Base-by-base conservation (phyloP, 2,888 invertebrate genomes). In the Drosophila setosimentum region DNA sequence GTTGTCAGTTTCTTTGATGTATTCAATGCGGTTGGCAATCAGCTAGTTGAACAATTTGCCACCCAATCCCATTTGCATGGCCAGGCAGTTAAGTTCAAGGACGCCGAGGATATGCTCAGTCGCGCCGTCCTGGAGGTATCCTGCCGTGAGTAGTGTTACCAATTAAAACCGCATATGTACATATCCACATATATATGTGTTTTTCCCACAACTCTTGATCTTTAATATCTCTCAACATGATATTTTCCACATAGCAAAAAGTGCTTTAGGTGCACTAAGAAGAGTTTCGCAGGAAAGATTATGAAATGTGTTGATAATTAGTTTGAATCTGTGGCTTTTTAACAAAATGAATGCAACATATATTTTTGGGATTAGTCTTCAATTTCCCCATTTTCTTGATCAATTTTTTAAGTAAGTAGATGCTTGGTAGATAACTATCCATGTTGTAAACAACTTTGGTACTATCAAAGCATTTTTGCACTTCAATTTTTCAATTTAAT, bases 61-160 rank as follows among this genome's bases (percentile, higher is more conserved):
- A 58, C 42, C 11, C 61, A 74, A 49, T 50, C 79, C 8, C 76
- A 89, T 13, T 64, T 91, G 11, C 80, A 80, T 24, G 91, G 82
- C 7, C 40, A 73, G 18, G 61, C 64, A 3, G 81, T 91, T 1
- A 74, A 78, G 30, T 92, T 89, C 55, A 83, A 89, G 40, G 90
- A 85, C 37, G 87, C 92, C 35, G 93, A 92, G 70, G 91, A 92
- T 68, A 79, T 92, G 68, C 85, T 92, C n/a, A 90, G 91, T 60
- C 80, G 92, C 27, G 92, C 92, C 7, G 92, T 92, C 0, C 71
- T 92, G 27, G 91, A 92, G 66, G 90, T 91, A 8, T 92, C 92
- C 30, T 92, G 93, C 62, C 88, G 92, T 92, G 70, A 92, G 92
- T 89, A 78, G 45, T 29, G 11, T n/a, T 54, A 24, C 24, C 24